phyloP scores from a whole-genome alignment of 2,113 vertebrate genomes.

The Rhynchomys soricoides region DNA sequence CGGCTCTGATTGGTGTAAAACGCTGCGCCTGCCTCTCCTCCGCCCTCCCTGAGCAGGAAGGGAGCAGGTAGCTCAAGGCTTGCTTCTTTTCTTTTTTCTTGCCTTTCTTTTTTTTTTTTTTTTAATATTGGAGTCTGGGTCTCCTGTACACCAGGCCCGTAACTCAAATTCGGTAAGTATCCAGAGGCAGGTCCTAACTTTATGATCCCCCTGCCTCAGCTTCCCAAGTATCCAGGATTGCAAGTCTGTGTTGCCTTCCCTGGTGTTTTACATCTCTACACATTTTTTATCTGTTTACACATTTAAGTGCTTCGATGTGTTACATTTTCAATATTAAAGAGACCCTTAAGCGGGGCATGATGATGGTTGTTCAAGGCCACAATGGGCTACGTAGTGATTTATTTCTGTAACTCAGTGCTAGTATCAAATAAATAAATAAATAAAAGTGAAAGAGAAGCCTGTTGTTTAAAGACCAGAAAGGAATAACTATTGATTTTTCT shows the following conservation, averaged over 20 bases:
- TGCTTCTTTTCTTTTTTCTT: neutral
- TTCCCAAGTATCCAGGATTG: neutral
- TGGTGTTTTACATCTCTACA: neutral
- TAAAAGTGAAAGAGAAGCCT: neutral
- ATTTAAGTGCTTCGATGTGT: neutral
- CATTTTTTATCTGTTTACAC: neutral
- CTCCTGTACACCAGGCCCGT: neutral
- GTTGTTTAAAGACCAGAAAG: neutral
- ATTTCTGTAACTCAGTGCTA: neutral
- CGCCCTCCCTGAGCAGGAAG: neutral
- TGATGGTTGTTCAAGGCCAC: neutral
- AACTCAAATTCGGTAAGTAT: too few species aligned
- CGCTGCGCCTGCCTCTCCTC: neutral
- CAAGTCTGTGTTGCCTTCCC: neutral
- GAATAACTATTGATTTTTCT: neutral
- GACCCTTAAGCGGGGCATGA: neutral
- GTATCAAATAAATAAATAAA: neutral
- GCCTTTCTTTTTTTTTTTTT: neutral
- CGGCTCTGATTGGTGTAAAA: constrained; percentile 59
- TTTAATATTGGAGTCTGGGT: neutral
- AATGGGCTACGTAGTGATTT: neutral
- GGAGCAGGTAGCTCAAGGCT: fast-evolving
- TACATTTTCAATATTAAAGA: neutral
- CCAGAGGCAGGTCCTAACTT: neutral
- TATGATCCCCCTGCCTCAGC: neutral